Percentiles rank a stretch among this genome's conserved stretches.
phyloP scores from a whole-genome alignment of 2,113 vertebrate genomes.

The Alligator mississippiensis region DNA sequence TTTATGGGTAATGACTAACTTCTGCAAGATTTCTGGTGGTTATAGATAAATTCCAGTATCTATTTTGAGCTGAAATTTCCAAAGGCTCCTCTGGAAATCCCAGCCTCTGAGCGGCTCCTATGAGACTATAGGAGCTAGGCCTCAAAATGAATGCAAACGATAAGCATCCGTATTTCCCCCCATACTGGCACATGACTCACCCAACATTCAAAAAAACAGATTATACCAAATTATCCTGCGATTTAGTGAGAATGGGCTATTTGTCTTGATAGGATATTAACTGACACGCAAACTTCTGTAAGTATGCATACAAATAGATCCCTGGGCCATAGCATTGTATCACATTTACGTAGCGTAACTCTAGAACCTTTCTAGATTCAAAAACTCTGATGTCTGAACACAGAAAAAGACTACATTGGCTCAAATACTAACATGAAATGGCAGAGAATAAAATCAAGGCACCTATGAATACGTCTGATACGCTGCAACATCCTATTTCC shows the following conservation, averaged over 20 bases:
- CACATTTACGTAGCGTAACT: neutral
- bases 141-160: neutral
- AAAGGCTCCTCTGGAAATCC: neutral
- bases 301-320: neutral
- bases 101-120: neutral
- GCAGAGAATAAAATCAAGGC: neutral
- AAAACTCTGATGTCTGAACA: accelerated
- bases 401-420: accelerated
- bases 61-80: neutral
- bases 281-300: neutral
- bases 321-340: neutral
- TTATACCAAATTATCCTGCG: neutral
- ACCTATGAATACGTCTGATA: neutral
- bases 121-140: neutral
- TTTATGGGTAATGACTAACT: neutral
- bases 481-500: neutral
- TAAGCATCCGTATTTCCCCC: neutral
- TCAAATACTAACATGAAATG: accelerated
- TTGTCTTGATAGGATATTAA: too few species aligned
- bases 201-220: too few species aligned
- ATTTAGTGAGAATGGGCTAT: too few species aligned
- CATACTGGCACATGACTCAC: neutral
- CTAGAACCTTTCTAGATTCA: accelerated
- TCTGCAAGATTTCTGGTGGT: neutral
- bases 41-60: neutral